Base-by-base conservation (phyloP, 2,797 vertebrate species). In the Falco cherrug region DNA sequence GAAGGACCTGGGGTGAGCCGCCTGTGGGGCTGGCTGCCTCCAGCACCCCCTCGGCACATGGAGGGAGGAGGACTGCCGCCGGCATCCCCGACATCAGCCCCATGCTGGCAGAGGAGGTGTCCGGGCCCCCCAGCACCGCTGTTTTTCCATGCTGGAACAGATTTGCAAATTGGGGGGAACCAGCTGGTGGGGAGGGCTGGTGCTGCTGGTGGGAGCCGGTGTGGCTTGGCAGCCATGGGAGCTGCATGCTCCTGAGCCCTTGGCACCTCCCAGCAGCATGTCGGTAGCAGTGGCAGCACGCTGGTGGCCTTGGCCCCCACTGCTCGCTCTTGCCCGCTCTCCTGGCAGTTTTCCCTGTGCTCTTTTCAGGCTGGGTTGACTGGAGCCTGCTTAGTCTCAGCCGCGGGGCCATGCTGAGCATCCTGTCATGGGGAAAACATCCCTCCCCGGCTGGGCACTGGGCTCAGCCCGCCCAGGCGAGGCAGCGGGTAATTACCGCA, bases 391-490 rank as follows among this genome's bases (percentile, higher is more conserved):
- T 85, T 1, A 3, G 51, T 21, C 19, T 60, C 9, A 0, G 77
- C 67, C 6, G 5, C 47, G 29, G 47, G 67, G 28, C 93, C 75
- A 19, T 18, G 21, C 63, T 2, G 90, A 89, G 89, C 89, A 86
- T 92, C 96, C 87, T 53, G 92, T 97, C 92, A 96, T 80, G 95
- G 41, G 84, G 78, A 94, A 97, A 97, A 93, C 95, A 96, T 96
- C 93, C 89, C 26, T 94, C 64, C 83, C 35, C 0, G 2, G 71
- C 90, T 4, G 81, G 91, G 92, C 68, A 89, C 56, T 3, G 71
- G 39, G 64, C 48, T 93, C 75, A 87, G 63, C 83, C 83, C 2
- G 37, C 87, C 69, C 43, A 10, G 95, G 92, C 1, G 65, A 96
- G 93, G 94, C 70, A 35, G 19, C 0, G 11, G 21, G 54, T 91